Percentiles rank a stretch among this genome's conserved stretches.
Conservation (phyloP, 2,797 vertebrate species). For the Betta splendens region DNA sequence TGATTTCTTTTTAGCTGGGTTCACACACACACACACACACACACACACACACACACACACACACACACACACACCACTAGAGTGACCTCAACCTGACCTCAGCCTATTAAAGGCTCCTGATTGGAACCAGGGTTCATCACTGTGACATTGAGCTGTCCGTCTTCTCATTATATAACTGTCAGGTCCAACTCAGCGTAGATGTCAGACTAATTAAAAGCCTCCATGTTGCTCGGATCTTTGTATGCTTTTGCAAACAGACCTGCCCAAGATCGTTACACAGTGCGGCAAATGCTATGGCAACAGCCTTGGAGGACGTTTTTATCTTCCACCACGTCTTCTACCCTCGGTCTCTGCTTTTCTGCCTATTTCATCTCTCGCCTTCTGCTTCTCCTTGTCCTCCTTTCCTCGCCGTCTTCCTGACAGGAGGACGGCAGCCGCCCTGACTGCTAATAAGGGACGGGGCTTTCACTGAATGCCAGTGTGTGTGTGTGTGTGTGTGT, state of each 20-base stretch:
- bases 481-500: slow-evolving; percentile 30
- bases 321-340: slow-evolving; percentile 18
- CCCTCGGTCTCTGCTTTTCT: slow-evolving; percentile 37
- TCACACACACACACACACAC: too few relatives aligned
- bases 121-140: slow-evolving; percentile 18
- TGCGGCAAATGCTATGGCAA: slow-evolving; percentile 69
- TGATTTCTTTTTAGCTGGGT: slow-evolving; percentile 28
- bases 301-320: slow-evolving; percentile 38
- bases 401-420: slow-evolving; percentile 59
- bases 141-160: slow-evolving; percentile 27
- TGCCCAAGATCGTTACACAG: not conserved
- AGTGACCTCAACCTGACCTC: slow-evolving; percentile 44
- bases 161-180: slow-evolving; percentile 30
- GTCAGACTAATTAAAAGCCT: slow-evolving; percentile 36
- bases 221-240: slow-evolving; percentile 3
- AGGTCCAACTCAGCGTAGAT: slow-evolving; percentile 6
- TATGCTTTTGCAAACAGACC: not conserved
- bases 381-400: slow-evolving; percentile 49
- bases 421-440: slow-evolving; percentile 59
- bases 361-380: slow-evolving; percentile 40
- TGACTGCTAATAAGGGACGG: slow-evolving; percentile 75
- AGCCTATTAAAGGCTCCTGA: slow-evolving; percentile 10
- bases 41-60: not conserved
- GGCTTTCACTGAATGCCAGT: slow-evolving; percentile 29
- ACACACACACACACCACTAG: not conserved